A percentile compares a stretch with the other conserved stretches of the same genome.
Conservation (phyloP, 1,140 invertebrate species). For the Proctacanthus coquilletti region DNA sequence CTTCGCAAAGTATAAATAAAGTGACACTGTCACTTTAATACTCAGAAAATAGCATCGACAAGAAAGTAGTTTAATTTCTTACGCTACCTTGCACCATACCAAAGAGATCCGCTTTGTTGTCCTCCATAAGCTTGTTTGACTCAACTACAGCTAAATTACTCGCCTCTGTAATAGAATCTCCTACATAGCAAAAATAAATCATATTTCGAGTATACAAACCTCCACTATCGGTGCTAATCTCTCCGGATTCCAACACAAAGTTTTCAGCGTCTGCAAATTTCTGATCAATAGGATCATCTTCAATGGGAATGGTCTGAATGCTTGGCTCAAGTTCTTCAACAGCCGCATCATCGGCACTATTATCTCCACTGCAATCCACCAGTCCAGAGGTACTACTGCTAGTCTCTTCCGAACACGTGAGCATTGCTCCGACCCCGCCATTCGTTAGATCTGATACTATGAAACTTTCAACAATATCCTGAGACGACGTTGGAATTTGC, state of each 20-base stretch:
- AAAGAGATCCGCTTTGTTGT: too few relatives aligned
- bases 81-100: too few relatives aligned
- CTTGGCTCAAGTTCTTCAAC: conserved; percentile 14
- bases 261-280: conserved; percentile 31
- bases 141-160: too few relatives aligned
- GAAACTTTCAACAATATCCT: background rate
- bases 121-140: too few relatives aligned
- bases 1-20: too few relatives aligned
- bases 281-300: conserved; percentile 27
- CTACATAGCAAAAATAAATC: background rate
- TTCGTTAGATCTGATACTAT: background rate
- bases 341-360: conserved; percentile 3
- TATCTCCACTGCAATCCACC: conserved; percentile 4
- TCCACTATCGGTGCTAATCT: conserved; percentile 10
- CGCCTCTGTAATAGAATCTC: too few relatives aligned
- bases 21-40: too few relatives aligned
- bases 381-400: background rate
- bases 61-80: too few relatives aligned
- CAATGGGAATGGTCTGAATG: conserved; percentile 14
- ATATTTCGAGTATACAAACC: conserved; percentile 7
- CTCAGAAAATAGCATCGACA: too few relatives aligned
- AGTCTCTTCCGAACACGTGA: conserved; percentile 1
- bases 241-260: conserved; percentile 28
- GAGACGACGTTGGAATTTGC: conserved; percentile 9
- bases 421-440: background rate